A percentile compares a stretch with the other conserved stretches of the same genome.
phyloP scores from a whole-genome alignment of 2,113 vertebrate species.

The Redunca redunca region DNA sequence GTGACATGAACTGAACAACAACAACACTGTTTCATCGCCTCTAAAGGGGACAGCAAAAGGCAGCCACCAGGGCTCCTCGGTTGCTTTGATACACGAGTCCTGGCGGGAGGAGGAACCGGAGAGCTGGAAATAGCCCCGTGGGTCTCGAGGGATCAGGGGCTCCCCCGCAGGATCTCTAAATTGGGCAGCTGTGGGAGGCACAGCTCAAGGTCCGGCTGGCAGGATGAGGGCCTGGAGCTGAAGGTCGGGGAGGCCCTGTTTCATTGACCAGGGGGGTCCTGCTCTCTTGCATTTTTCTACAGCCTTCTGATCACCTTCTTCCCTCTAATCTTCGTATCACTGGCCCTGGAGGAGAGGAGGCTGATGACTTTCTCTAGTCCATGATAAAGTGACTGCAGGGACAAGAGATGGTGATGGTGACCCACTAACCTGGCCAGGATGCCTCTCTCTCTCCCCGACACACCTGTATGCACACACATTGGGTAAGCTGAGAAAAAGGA shows the following conservation, averaged over 20 bases:
- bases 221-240: not conserved
- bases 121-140: slow-evolving; percentile 58
- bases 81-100: slow-evolving; percentile 9
- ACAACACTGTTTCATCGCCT: not conserved
- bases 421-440: too few relatives aligned
- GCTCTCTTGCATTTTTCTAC: not conserved
- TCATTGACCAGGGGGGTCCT: not conserved
- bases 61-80: not conserved
- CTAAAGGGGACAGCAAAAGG: not conserved
- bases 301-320: not conserved
- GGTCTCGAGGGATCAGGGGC: slow-evolving; percentile 61
- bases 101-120: slow-evolving; percentile 38
- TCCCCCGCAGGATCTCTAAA: slow-evolving; percentile 76
- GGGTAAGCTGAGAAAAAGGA: not conserved
- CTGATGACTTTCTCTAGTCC: not conserved
- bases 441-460: not conserved
- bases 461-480: accelerated
- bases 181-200: slow-evolving; percentile 63
- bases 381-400: not conserved
- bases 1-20: not conserved
- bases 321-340: not conserved
- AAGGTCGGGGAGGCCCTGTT: slow-evolving; percentile 8
- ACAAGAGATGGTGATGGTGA: not conserved
- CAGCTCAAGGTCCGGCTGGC: not conserved
- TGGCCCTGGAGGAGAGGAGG: not conserved